phyloP scores from a whole-genome alignment of 2,888 invertebrate genomes.

The Ectemnius lituratus region DNA sequence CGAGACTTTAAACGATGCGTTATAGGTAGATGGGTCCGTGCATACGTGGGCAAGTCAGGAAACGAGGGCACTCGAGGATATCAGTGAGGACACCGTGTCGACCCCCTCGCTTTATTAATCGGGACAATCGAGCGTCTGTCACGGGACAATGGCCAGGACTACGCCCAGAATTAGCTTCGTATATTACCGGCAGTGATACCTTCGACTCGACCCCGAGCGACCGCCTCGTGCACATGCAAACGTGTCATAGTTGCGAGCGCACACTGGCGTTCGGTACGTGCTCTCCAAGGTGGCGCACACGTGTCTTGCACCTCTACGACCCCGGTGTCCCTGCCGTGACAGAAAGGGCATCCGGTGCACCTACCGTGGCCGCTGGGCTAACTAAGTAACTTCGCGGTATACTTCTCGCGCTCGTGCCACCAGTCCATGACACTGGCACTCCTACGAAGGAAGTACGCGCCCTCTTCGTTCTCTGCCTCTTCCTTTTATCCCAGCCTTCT shows the following conservation, averaged over 20 bases:
- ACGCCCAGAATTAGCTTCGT: slow-evolving; percentile 62
- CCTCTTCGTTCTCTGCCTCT: slow-evolving; percentile 28
- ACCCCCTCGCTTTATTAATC: slow-evolving; percentile 66
- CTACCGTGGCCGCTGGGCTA: slow-evolving; percentile 54
- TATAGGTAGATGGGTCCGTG: slow-evolving; percentile 6
- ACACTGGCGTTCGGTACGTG: slow-evolving; percentile 41
- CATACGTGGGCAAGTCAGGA: slow-evolving; percentile 74
- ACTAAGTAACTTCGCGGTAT: slow-evolving; percentile 46
- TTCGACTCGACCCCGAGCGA: neutral
- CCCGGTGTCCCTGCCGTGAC: slow-evolving; percentile 35
- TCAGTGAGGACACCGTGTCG: slow-evolving; percentile 56
- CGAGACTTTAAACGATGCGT: neutral
- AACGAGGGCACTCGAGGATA: slow-evolving; percentile 73
- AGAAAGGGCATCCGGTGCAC: slow-evolving; percentile 59
- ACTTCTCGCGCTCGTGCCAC: slow-evolving; percentile 60
- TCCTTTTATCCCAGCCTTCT: slow-evolving; percentile 33
- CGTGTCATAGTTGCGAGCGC: slow-evolving; percentile 19
- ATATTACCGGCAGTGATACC: slow-evolving; percentile 36
- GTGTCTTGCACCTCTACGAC: slow-evolving; percentile 42
- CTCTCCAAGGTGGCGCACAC: slow-evolving; percentile 42
- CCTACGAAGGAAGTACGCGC: slow-evolving; percentile 62
- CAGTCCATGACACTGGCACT: slow-evolving; percentile 64
- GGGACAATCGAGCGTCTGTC: slow-evolving; percentile 70
- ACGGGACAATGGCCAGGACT: slow-evolving; percentile 67
- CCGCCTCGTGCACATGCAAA: neutral